Conservation (phyloP, 2,888 invertebrate species). For the Strigamia transsilvanica region DNA sequence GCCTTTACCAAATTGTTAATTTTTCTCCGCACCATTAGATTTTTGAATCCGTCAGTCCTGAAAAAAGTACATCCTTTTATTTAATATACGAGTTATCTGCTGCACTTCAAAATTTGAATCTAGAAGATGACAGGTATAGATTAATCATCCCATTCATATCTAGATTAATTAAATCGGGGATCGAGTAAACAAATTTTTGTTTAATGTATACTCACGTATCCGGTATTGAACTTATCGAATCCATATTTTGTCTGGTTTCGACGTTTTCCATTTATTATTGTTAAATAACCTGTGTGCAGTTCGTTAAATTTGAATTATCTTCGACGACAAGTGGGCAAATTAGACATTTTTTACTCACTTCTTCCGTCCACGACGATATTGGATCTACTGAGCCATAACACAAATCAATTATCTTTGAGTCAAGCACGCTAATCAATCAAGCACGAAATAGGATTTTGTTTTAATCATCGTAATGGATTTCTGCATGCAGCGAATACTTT, state of each 20-base stretch:
- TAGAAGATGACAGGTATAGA: not conserved
- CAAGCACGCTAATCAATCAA: not conserved
- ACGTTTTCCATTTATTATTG: too few relatives aligned
- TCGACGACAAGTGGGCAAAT: too few relatives aligned
- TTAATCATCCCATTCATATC: too few relatives aligned
- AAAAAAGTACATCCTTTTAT: not conserved
- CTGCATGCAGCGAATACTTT: not conserved
- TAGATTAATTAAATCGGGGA: too few relatives aligned
- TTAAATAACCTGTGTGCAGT: too few relatives aligned
- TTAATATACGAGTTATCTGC: not conserved
- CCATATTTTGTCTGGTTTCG: too few relatives aligned
- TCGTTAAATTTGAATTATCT: too few relatives aligned
- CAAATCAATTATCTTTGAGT: not conserved
- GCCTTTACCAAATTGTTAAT: slow-evolving; percentile 31
- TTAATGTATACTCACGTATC: too few relatives aligned
- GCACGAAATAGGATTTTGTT: not conserved
- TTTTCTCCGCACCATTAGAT: not conserved
- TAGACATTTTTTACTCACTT: not conserved
- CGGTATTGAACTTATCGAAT: too few relatives aligned
- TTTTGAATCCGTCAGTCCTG: not conserved
- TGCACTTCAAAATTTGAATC: not conserved
- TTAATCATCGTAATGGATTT: slow-evolving; percentile 13
- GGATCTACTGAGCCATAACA: not conserved
- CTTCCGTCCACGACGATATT: not conserved
- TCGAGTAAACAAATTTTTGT: too few relatives aligned